phyloP scores from a whole-genome alignment of 2,888 invertebrate genomes.

The Cantharis lateralis region DNA sequence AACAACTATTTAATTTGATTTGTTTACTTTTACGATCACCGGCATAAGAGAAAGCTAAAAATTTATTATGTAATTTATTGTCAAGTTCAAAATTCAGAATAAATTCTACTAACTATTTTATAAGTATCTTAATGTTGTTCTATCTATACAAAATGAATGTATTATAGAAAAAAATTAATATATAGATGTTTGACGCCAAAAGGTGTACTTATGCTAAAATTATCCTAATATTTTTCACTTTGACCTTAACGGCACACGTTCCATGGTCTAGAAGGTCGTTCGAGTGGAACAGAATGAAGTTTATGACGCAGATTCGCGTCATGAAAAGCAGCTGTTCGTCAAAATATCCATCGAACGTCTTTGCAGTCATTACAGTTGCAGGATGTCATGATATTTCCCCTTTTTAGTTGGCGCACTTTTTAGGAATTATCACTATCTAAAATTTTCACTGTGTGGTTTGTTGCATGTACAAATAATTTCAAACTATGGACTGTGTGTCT shows the following conservation, averaged over 20 bases:
- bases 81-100: not conserved
- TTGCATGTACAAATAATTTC: too few relatives aligned
- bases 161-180: not conserved
- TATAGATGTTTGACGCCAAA: not conserved
- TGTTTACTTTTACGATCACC: not conserved
- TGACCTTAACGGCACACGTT: conserved; percentile 3
- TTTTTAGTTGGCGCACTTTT: too few relatives aligned
- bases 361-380: too few relatives aligned
- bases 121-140: not conserved
- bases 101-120: too few relatives aligned
- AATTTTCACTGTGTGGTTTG: too few relatives aligned
- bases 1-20: not conserved
- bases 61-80: not conserved
- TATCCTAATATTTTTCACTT: conserved; percentile 4
- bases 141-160: not conserved
- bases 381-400: too few relatives aligned
- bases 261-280: conserved; percentile 9
- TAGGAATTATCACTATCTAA: too few relatives aligned
- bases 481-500: too few relatives aligned
- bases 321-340: conserved; percentile 7
- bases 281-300: conserved; percentile 5
- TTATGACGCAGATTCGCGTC: conserved; percentile 7
- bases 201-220: conserved; percentile 4
- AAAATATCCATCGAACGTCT: not conserved
- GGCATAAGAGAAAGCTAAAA: not conserved